Base-by-base conservation (phyloP, 2,113 vertebrate genomes). In the Beaufortia kweichowensis region DNA sequence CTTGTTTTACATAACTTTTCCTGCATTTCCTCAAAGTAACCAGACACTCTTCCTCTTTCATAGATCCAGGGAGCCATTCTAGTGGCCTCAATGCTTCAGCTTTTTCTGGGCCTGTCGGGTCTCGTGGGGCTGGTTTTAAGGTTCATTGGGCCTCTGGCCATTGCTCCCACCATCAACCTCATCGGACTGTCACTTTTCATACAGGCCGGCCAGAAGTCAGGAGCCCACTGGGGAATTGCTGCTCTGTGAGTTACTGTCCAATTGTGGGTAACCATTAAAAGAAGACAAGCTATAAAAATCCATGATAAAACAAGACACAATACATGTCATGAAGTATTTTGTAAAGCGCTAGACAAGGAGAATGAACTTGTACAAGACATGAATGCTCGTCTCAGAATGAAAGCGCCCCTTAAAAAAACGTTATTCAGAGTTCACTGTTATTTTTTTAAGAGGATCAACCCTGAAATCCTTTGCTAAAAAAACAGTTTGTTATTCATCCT, bases 31-130 rank as follows among this genome's bases (percentile, higher is more conserved):
- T n/a, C 19, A 24, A 57, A 61, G 10, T 14, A 23, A 35, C 23
- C 53, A 31, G 3, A 26, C 43, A 41, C 31, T 62, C 6, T 29
- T 31, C 64, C 79, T 26, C n/a, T 62, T 71, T 79, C 10, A 21
- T 86, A 93, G 92, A 90, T 93, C 81, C 91, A 93, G 79, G 92
- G 92, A 55, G 90, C 92, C 15, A 92, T 94, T 75, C 78, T 92
- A 53, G 86, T 92, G 64, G 84, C 91, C 0, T 93, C 92, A 15
- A 65, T 89, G 76, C 81, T 93, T 28, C 92, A 94, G 84, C 65
- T 93, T 0, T 1, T 87, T 21, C 84, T 93, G 56, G 92, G 92
- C 1, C 84, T 93, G 4, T 88, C 91, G 0, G 91, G 91, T 10
- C 82, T 92, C 50, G 87, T 93, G 74, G 92, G 92, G 4, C 76